Evolutionary conservation across 2,113 vertebrate species (phyloP).

Genomic region (Triplophysa tibetana): DNA sequence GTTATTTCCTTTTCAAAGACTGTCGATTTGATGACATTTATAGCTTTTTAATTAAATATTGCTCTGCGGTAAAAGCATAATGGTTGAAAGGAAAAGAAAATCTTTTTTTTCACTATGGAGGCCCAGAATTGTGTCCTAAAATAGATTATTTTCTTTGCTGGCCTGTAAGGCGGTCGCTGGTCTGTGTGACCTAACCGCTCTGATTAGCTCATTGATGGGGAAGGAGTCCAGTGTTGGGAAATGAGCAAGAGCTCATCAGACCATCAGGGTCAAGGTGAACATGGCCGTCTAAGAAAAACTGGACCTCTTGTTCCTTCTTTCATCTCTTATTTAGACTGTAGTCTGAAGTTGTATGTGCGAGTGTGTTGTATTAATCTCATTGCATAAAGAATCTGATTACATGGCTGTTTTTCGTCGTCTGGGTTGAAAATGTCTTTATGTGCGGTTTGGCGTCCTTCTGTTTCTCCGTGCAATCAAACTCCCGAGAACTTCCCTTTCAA

Average conservation of each 20-base stretch:
- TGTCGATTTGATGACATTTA: background rate
- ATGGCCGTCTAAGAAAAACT: constrained; percentile 1
- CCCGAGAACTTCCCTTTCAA: constrained; percentile 7
- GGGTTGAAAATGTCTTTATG: background rate
- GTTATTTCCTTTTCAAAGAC: background rate
- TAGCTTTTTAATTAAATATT: background rate
- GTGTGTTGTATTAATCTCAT: background rate
- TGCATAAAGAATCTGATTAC: constrained; percentile 9
- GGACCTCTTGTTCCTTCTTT: background rate
- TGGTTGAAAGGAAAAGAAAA: background rate
- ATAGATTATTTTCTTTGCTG: constrained; percentile 14
- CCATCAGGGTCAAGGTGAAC: constrained; percentile 41
- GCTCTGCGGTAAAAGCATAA: background rate
- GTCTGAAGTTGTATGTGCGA: background rate
- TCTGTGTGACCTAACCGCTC: constrained; percentile 24
- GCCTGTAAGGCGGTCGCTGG: constrained; percentile 12
- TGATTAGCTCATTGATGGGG: constrained; percentile 34
- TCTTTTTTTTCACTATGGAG: constrained; percentile 1
- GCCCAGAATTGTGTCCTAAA: constrained; percentile 36
- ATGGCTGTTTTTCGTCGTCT: background rate
- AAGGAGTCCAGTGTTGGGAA: constrained; percentile 19
- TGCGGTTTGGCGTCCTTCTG: background rate
- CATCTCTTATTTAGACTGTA: background rate
- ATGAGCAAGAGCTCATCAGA: constrained; percentile 3
- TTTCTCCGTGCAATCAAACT: constrained; percentile 2